Conservation (phyloP, 2,888 invertebrate genomes). For the Agrotis exclamationis region DNA sequence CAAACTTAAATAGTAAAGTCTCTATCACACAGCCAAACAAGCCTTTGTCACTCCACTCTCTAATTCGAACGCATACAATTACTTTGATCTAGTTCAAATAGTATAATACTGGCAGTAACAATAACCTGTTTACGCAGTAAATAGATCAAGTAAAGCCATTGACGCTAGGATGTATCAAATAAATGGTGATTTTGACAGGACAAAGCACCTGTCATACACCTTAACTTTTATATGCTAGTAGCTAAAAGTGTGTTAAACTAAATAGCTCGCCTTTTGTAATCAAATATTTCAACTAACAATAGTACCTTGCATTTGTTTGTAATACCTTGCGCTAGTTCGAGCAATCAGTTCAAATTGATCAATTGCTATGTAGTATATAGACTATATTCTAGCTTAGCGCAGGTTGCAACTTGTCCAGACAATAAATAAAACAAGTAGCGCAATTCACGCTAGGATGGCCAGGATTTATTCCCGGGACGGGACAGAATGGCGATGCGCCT, state of each 20-base stretch:
- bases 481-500: slow-evolving; percentile 29
- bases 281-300: slow-evolving; percentile 50
- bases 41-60: slow-evolving; percentile 43
- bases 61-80: slow-evolving; percentile 43
- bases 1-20: slow-evolving; percentile 13
- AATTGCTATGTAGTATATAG: slow-evolving; percentile 51
- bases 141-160: slow-evolving; percentile 44
- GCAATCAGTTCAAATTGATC: slow-evolving; percentile 65
- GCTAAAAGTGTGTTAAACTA: slow-evolving; percentile 7
- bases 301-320: slow-evolving; percentile 39
- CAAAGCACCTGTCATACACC: neutral
- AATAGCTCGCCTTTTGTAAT: slow-evolving; percentile 32
- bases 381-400: slow-evolving; percentile 40
- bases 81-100: slow-evolving; percentile 51
- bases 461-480: slow-evolving; percentile 66
- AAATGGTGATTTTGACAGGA: slow-evolving; percentile 18
- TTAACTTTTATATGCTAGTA: neutral
- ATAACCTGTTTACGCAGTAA: slow-evolving; percentile 57
- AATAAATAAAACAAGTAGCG: slow-evolving; percentile 68
- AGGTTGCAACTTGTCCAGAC: slow-evolving; percentile 59
- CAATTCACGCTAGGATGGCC: slow-evolving; percentile 73
- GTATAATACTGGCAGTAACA: slow-evolving; percentile 45
- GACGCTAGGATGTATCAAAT: slow-evolving; percentile 41
- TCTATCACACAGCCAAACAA: slow-evolving; percentile 18
- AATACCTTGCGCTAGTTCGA: slow-evolving; percentile 59